Evolutionary conservation across 2,797 vertebrate species (phyloP).

Genomic region (Echiichthys vipera): DNA sequence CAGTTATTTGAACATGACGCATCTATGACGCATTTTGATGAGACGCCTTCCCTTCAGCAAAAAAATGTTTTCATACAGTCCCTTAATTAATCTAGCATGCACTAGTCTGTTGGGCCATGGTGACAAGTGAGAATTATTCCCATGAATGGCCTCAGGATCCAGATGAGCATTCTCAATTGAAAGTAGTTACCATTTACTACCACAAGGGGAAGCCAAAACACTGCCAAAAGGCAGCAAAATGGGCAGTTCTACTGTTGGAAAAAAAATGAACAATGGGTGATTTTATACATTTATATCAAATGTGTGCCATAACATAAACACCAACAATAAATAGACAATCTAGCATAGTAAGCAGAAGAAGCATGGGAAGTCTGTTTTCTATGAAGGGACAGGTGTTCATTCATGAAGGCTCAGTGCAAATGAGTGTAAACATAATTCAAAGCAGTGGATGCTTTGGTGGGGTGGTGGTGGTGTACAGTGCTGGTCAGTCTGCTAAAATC

Average conservation of each 20-base stretch:
- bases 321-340: slow-evolving; percentile 62
- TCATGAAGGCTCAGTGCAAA: slow-evolving; percentile 72
- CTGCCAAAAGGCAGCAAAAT: slow-evolving; percentile 7
- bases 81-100: not conserved
- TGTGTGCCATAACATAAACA: slow-evolving; percentile 30
- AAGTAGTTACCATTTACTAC: slow-evolving; percentile 18
- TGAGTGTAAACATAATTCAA: slow-evolving; percentile 76
- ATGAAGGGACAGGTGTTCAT: slow-evolving; percentile 37
- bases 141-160: not conserved
- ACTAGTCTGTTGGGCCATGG: not conserved
- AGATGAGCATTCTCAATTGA: not conserved
- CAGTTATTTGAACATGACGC: too few species aligned
- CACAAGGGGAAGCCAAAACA: slow-evolving; percentile 46
- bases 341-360: slow-evolving; percentile 4
- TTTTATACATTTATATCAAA: slow-evolving; percentile 33
- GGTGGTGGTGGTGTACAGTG: slow-evolving; percentile 23
- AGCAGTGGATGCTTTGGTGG: slow-evolving; percentile 53
- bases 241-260: slow-evolving; percentile 6
- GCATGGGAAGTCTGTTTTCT: not conserved
- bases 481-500: slow-evolving; percentile 31
- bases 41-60: not conserved
- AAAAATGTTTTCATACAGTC: not conserved
- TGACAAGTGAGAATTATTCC: not conserved
- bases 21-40: not conserved
- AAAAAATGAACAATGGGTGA: slow-evolving; percentile 1